Conservation (phyloP, 2,888 invertebrate genomes). For the Sabellastarte sp. region DNA sequence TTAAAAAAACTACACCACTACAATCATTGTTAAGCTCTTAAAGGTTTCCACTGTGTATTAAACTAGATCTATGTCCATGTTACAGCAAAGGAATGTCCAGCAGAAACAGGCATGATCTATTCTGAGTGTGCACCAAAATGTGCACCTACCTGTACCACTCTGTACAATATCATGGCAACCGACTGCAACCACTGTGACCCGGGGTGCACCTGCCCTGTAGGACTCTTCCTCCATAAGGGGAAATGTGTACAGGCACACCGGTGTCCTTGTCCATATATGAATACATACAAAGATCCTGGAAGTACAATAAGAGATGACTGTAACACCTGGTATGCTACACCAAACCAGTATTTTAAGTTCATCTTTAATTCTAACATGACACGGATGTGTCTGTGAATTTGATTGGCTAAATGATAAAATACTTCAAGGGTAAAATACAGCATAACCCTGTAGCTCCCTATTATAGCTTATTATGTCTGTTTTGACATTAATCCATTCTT, state of each 20-base stretch:
- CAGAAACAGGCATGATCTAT: background rate
- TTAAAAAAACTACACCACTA: too few species aligned
- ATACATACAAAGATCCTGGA: background rate
- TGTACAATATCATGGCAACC: background rate
- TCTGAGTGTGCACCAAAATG: background rate
- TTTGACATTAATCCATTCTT: too few species aligned
- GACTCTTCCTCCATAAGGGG: background rate
- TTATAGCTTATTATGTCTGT: too few species aligned
- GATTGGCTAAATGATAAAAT: too few species aligned
- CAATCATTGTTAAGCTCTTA: background rate
- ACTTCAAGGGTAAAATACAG: too few species aligned
- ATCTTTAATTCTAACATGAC: too few species aligned
- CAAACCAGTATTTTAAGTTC: too few species aligned
- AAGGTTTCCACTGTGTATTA: background rate
- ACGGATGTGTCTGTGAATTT: too few species aligned
- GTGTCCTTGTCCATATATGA: background rate
- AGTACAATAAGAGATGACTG: background rate
- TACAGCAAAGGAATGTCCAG: background rate
- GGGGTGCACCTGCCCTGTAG: background rate
- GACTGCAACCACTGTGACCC: background rate
- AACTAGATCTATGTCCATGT: too few species aligned
- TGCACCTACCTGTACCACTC: background rate
- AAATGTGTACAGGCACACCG: background rate
- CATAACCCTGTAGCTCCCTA: too few species aligned
- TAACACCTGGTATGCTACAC: background rate